A percentile compares a stretch with the other conserved stretches of the same genome.
Conservation (phyloP, 2,888 invertebrate species). For the Ormyrus labotus region DNA sequence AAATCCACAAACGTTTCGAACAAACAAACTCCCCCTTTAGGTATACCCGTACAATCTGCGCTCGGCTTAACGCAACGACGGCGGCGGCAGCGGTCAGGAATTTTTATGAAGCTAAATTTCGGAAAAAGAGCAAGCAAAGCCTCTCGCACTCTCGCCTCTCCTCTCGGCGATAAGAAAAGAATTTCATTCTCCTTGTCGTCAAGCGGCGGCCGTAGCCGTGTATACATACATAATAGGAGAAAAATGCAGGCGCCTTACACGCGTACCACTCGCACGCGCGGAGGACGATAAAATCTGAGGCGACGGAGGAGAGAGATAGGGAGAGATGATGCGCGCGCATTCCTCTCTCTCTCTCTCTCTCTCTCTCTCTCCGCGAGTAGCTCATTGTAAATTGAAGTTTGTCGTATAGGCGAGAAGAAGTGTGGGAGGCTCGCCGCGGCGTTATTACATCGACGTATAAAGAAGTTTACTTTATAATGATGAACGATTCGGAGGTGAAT, state of each 20-base stretch:
- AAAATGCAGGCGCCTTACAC: slow-evolving; percentile 17
- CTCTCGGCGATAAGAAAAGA: slow-evolving; percentile 38
- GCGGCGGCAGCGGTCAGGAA: neutral
- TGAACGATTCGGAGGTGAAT: neutral
- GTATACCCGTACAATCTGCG: no score
- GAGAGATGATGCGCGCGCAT: slow-evolving; percentile 34
- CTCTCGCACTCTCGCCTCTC: neutral
- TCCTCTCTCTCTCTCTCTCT: neutral
- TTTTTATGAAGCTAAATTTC: slow-evolving; percentile 22
- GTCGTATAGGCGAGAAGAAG: neutral
- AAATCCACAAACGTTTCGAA: no score
- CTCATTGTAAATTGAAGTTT: slow-evolving; percentile 27
- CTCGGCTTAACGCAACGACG: no score
- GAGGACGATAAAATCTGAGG: slow-evolving; percentile 52
- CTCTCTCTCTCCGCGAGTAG: neutral
- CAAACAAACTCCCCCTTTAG: no score
- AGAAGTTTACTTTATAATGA: neutral
- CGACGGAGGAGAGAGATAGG: neutral
- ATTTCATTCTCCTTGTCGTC: slow-evolving; percentile 8
- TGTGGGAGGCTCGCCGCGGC: neutral
- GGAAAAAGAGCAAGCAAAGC: neutral
- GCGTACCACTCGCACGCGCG: neutral
- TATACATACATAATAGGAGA: slow-evolving; percentile 11
- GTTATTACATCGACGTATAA: no score
- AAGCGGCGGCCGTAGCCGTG: slow-evolving; percentile 1